Percentiles rank a stretch among this genome's conserved stretches.
Conservation (phyloP, 2,888 invertebrate genomes). For the Halictus ligatus region DNA sequence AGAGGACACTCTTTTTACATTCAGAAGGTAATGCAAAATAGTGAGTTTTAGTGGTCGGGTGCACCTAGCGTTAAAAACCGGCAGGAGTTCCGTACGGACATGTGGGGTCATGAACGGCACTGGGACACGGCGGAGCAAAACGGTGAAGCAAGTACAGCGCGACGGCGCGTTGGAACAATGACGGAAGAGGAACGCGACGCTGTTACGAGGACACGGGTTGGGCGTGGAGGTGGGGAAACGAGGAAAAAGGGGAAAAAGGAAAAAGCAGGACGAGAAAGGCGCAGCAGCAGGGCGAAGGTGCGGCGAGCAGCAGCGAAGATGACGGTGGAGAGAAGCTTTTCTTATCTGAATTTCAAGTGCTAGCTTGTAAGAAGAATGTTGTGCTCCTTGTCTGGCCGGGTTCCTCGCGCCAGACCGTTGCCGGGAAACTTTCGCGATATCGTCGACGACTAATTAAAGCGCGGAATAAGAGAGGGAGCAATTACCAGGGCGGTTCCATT, state of each 20-base stretch:
- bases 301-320: slow-evolving; percentile 45
- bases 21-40: too few species aligned
- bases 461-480: slow-evolving; percentile 73
- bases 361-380: slow-evolving; percentile 67
- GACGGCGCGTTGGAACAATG: slow-evolving; percentile 28
- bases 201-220: slow-evolving; percentile 6
- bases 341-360: slow-evolving; percentile 71
- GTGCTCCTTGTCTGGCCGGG: slow-evolving; percentile 40
- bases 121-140: neutral
- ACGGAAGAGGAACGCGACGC: slow-evolving; percentile 33
- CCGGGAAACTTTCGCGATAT: slow-evolving; percentile 72
- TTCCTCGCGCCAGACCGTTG: slow-evolving; percentile 64
- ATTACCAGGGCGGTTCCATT: slow-evolving; percentile 72
- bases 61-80: too few species aligned
- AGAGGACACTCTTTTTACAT: too few species aligned
- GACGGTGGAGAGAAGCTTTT: slow-evolving; percentile 46
- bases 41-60: too few species aligned
- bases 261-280: slow-evolving; percentile 8
- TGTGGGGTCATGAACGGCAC: neutral
- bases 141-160: too few species aligned
- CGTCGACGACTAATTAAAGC: slow-evolving; percentile 75
- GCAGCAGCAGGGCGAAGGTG: slow-evolving; percentile 22
- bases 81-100: too few species aligned
- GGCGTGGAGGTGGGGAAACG: neutral
- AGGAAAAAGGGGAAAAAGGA: neutral